Evolutionary conservation across 1,140 invertebrate species (phyloP).

Genomic region (Littorina saxatilis): DNA sequence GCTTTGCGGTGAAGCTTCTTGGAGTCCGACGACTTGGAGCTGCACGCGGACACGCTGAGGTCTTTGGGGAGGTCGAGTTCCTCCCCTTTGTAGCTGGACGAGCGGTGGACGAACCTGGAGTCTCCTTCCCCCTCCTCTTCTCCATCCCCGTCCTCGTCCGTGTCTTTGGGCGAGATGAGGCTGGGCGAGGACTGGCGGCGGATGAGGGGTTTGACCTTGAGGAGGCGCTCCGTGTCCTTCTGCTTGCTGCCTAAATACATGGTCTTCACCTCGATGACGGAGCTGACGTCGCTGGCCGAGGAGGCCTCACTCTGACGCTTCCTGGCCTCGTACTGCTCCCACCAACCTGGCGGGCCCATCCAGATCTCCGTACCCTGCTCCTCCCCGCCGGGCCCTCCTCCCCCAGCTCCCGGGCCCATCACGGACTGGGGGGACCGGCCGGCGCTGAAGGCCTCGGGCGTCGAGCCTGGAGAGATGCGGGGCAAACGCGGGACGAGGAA

Average conservation of each 20-base stretch:
- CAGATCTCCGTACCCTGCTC: conserved; percentile 64
- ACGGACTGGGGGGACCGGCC: conserved; percentile 40
- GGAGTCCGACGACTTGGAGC: conserved; percentile 35
- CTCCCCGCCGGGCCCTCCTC: conserved; percentile 45
- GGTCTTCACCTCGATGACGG: conserved; percentile 58
- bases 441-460: conserved; percentile 62
- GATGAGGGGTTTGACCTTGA: conserved; percentile 54
- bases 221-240: conserved; percentile 49
- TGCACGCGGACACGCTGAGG: conserved; percentile 15
- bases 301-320: conserved; percentile 38
- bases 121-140: conserved; percentile 54
- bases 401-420: background rate
- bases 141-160: conserved; percentile 56
- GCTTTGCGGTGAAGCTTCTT: conserved; percentile 77
- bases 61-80: conserved; percentile 45
- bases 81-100: conserved; percentile 65
- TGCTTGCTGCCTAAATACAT: conserved; percentile 50
- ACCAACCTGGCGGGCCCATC: conserved; percentile 72
- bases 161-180: conserved; percentile 61
- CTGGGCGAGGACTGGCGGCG: conserved; percentile 69
- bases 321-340: conserved; percentile 60
- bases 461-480: conserved; percentile 58
- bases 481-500: conserved; percentile 51
- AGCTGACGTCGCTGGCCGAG: conserved; percentile 43
- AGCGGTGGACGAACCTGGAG: conserved; percentile 47